phyloP scores from a whole-genome alignment of 2,113 vertebrate species.

The Corythaeola cristata region DNA sequence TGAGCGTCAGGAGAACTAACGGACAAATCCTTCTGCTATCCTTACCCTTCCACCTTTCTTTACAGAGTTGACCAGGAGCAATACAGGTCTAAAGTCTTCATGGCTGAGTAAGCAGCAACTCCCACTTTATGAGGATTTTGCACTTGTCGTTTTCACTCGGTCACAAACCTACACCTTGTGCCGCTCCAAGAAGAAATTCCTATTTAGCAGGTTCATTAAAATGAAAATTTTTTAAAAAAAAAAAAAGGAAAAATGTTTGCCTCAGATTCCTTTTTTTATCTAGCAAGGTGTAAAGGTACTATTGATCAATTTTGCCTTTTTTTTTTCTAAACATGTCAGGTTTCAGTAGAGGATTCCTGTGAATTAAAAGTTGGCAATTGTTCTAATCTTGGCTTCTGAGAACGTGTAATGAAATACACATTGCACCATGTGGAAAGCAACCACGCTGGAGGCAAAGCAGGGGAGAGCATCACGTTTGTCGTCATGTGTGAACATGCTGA shows the following conservation, averaged over 20 bases:
- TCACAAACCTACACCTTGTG: background rate
- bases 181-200: background rate
- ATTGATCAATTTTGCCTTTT: background rate
- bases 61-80: background rate
- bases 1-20: background rate
- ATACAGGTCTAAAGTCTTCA: background rate
- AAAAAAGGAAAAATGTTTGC: background rate
- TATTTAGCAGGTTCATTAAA: background rate
- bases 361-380: background rate
- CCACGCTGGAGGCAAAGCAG: background rate
- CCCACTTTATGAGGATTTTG: background rate
- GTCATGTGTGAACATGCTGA: accelerated
- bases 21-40: background rate
- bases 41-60: background rate
- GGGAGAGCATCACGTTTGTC: background rate
- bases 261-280: background rate
- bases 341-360: background rate
- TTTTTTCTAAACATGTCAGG: background rate
- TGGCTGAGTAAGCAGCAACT: background rate
- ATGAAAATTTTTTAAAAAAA: background rate
- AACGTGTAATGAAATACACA: background rate
- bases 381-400: background rate
- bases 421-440: background rate
- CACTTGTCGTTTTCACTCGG: background rate
- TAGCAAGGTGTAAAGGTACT: background rate